Conservation (phyloP, 2,113 vertebrate genomes). For the Sardina pilchardus region DNA sequence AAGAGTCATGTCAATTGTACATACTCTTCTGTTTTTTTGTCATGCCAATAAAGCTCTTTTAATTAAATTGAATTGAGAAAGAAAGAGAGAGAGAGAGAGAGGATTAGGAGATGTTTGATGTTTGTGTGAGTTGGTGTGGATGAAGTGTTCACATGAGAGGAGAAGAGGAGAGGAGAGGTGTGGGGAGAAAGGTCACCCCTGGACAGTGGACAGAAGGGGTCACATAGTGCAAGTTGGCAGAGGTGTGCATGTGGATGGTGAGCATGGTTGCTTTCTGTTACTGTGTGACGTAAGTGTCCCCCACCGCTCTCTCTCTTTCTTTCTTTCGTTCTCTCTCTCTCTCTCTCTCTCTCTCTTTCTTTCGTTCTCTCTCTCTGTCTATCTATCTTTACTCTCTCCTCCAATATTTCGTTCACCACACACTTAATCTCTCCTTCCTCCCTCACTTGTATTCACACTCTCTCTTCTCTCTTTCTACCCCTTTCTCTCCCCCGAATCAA, state of each 20-base stretch:
- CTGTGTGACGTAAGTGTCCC: background rate
- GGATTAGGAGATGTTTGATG: background rate
- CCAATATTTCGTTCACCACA: no score
- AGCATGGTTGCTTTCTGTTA: background rate
- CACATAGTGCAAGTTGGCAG: background rate
- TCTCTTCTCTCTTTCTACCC: background rate
- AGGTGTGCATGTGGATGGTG: background rate
- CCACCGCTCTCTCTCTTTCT: constrained; percentile 11
- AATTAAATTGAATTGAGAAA: no score
- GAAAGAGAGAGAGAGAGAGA: background rate
- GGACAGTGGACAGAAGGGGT: background rate
- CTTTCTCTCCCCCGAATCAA: background rate
- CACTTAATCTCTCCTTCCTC: background rate
- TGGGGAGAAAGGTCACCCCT: background rate
- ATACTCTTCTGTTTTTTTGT: no score
- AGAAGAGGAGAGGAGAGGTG: background rate
- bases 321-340: background rate
- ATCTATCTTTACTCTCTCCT: background rate
- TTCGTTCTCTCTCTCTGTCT: background rate
- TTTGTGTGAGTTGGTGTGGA: background rate
- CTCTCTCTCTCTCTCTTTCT: background rate
- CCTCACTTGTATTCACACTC: background rate
- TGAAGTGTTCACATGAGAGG: background rate
- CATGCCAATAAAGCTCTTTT: no score
- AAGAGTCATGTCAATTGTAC: no score